These are phyloP conservation scores for Xylocopa sonorina DNA, from an alignment of 1,140 invertebrate species.

Conservation along the genomic window DNA sequence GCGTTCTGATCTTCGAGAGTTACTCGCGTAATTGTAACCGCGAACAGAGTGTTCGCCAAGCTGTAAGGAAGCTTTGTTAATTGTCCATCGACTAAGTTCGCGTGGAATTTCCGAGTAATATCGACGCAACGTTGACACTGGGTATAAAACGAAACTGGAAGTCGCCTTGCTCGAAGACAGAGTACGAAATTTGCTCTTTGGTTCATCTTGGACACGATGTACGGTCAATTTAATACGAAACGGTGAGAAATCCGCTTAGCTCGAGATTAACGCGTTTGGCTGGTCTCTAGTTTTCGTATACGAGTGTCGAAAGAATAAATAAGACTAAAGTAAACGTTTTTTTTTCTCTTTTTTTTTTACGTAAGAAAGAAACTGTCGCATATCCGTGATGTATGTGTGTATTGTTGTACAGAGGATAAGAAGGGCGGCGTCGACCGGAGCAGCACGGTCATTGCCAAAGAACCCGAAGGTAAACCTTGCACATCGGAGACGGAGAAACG, in stretches of 20 bases:
- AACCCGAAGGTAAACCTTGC: slow-evolving; percentile 90
- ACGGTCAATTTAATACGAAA: too few relatives aligned
- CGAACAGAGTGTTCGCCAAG: too few relatives aligned
- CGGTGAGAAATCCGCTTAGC: not conserved
- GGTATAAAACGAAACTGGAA: not conserved
- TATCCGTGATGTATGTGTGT: slow-evolving; percentile 80
- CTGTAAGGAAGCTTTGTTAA: not conserved
- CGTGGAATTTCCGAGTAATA: not conserved
- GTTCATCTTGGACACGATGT: too few relatives aligned
- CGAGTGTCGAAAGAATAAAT: not conserved
- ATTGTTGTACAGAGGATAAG: slow-evolving; percentile 89
- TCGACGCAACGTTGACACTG: not conserved
- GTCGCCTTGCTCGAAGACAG: too few relatives aligned
- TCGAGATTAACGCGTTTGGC: slow-evolving; percentile 11
- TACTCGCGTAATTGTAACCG: too few relatives aligned
- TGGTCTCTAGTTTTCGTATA: slow-evolving; percentile 23
- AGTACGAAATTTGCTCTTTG: not conserved
- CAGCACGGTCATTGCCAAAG: slow-evolving; percentile 96
- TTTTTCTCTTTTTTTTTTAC: too few relatives aligned
- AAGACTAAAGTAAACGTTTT: not conserved
- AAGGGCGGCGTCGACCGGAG: slow-evolving; percentile 95
- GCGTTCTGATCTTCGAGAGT: not conserved
- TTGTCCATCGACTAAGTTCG: not conserved
- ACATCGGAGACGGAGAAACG: slow-evolving; percentile 68
- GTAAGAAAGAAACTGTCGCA: slow-evolving; percentile 55